A percentile compares a stretch with the other conserved stretches of the same genome.
These are phyloP conservation scores for Phortica magna DNA, from an alignment of 2,888 invertebrate species.

Conservation along the genomic window DNA sequence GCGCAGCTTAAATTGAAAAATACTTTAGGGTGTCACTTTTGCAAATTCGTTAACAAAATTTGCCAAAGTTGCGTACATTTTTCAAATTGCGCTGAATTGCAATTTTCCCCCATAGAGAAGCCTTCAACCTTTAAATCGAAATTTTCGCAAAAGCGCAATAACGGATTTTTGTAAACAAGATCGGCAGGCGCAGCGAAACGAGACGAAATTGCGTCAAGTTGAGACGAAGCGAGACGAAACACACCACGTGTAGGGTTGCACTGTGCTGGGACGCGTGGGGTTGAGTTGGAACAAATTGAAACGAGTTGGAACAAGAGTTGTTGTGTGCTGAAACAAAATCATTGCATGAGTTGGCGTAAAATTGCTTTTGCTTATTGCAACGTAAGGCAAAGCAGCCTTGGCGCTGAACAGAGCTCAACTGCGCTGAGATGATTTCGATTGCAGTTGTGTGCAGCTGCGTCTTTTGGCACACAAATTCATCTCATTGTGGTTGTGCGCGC, in stretches of 20 bases:
- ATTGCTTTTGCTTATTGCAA: slow-evolving; percentile 5
- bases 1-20: slow-evolving; percentile 12
- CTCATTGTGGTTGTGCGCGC: neutral
- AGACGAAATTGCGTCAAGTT: too few species aligned
- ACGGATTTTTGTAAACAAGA: too few species aligned
- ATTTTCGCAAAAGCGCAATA: too few species aligned
- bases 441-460: neutral
- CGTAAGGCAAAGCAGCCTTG: neutral
- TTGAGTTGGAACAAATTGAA: neutral
- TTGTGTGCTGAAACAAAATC: neutral
- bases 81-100: too few species aligned
- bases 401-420: neutral
- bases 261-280: neutral
- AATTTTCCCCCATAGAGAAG: too few species aligned
- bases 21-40: neutral
- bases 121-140: too few species aligned
- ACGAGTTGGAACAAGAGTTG: neutral
- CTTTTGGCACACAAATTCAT: slow-evolving; percentile 1
- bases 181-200: too few species aligned
- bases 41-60: too few species aligned
- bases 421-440: neutral
- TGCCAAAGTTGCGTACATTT: too few species aligned
- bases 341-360: slow-evolving; percentile 20
- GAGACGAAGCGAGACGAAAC: too few species aligned
- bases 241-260: too few species aligned